Percentiles rank a stretch among this genome's conserved stretches.
Evolutionary conservation across 2,113 vertebrate species (phyloP).

Genomic region (Zingel zingel): DNA sequence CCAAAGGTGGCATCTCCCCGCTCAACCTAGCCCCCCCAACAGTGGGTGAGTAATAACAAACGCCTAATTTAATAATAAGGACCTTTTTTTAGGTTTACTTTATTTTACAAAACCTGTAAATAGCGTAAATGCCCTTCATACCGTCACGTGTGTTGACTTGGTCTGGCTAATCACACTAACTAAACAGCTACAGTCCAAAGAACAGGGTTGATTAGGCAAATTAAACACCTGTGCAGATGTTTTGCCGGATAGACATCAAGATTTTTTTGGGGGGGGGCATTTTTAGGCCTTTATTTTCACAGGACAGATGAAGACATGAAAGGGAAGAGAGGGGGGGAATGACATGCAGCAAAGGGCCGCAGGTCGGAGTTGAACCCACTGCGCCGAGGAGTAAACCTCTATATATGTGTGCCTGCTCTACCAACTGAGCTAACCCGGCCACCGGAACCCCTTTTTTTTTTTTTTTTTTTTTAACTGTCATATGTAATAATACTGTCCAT

Average conservation of each 20-base stretch:
- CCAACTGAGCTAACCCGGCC: no score
- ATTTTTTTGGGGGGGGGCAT: no score
- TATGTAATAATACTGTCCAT: neutral
- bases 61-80: neutral
- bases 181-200: neutral
- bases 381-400: no score
- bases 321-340: no score
- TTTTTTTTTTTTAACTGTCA: neutral
- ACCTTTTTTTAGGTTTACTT: neutral
- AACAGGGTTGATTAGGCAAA: neutral
- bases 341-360: no score
- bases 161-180: neutral
- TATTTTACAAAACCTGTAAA: neutral
- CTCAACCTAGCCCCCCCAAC: slow-evolving; percentile 57
- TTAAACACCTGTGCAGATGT: neutral
- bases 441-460: no score
- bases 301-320: no score
- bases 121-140: neutral
- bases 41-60: slow-evolving; percentile 70
- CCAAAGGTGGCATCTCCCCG: slow-evolving; percentile 42
- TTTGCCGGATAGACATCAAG: neutral
- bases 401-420: no score
- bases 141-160: neutral
- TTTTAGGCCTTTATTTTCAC: no score
- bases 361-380: no score